Percentiles rank a stretch among this genome's conserved stretches.
Evolutionary conservation across 2,797 vertebrate genomes (phyloP).

Genomic region (Pangasius macronema): DNA sequence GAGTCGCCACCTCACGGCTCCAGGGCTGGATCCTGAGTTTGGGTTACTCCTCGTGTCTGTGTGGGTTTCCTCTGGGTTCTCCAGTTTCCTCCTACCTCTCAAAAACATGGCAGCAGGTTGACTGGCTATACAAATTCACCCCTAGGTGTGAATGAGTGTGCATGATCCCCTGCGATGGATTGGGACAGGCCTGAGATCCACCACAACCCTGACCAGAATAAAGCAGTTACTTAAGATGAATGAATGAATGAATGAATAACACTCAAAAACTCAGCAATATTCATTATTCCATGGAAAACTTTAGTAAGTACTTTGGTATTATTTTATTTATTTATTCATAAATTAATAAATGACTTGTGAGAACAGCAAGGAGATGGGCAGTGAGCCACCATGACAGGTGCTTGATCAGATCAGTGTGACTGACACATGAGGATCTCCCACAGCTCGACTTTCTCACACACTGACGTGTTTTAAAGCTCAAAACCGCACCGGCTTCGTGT

Average conservation of each 20-base stretch:
- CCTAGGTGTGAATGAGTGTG: background rate
- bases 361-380: background rate
- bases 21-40: background rate
- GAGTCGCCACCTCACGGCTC: background rate
- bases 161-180: background rate
- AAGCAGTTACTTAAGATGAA: background rate
- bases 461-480: background rate
- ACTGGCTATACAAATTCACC: background rate
- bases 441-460: background rate
- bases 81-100: background rate
- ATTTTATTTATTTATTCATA: background rate
- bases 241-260: background rate
- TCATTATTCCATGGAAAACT: background rate
- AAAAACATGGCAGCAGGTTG: background rate
- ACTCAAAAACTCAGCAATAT: background rate
- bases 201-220: background rate
- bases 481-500: background rate
- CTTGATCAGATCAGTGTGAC: background rate
- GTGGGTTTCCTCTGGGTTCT: background rate
- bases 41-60: background rate
- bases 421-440: background rate
- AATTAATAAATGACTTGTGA: background rate
- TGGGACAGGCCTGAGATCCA: background rate
- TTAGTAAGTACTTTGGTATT: background rate
- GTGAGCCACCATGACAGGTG: background rate